A percentile compares a stretch with the other conserved stretches of the same genome.
Conservation (phyloP, 1,140 invertebrate species). For the Samia ricini region DNA sequence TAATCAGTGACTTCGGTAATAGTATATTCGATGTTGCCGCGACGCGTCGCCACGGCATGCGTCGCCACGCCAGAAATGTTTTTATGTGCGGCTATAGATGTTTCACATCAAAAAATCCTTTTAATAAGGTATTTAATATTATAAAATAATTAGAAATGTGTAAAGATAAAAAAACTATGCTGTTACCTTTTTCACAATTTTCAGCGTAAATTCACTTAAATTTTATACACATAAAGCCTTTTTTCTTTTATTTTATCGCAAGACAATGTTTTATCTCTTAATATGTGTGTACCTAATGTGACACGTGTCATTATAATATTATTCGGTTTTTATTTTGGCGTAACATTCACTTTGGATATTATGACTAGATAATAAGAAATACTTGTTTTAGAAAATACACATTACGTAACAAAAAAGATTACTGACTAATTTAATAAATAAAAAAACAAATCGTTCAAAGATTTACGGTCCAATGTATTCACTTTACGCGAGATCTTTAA, state of each 20-base stretch:
- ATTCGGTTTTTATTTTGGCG: background rate
- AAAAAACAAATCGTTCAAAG: background rate
- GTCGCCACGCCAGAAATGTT: too few species aligned
- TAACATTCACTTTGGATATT: slow-evolving; percentile 23
- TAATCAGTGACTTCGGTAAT: too few species aligned
- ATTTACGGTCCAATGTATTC: too few species aligned
- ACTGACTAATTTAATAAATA: background rate
- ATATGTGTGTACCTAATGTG: background rate
- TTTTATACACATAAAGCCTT: slow-evolving; percentile 31
- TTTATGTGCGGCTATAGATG: too few species aligned
- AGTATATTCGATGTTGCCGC: too few species aligned
- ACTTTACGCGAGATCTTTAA: too few species aligned
- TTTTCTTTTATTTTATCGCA: slow-evolving; percentile 5
- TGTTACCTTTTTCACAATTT: slow-evolving; percentile 37
- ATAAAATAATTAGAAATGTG: slow-evolving; percentile 50
- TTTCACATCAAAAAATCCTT: too few species aligned
- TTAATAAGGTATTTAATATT: slow-evolving; percentile 33
- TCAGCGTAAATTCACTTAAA: slow-evolving; percentile 16
- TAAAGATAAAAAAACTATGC: slow-evolving; percentile 34
- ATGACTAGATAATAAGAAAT: slow-evolving; percentile 23
- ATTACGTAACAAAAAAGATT: background rate
- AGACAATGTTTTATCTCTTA: background rate
- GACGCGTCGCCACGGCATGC: too few species aligned
- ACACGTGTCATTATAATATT: background rate
- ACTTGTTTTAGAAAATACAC: background rate